These are phyloP conservation scores for Lindbergichthys nudifrons DNA, from an alignment of 2,797 vertebrate species.

Conservation along the genomic window DNA sequence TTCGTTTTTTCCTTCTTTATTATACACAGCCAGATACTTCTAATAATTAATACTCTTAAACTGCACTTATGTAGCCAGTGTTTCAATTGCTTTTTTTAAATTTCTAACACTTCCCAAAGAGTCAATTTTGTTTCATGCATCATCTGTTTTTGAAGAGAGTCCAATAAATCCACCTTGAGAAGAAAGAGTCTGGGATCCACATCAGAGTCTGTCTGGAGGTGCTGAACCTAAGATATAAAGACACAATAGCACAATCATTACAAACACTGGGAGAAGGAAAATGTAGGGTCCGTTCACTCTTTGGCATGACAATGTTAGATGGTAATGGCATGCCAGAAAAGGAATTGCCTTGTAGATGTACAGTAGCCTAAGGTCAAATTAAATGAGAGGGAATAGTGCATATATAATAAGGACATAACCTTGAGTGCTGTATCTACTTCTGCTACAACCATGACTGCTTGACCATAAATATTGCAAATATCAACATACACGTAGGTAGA, in stretches of 20 bases:
- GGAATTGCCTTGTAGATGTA: neutral
- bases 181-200: conserved; percentile 99
- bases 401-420: conserved; percentile 21
- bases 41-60: neutral
- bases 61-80: neutral
- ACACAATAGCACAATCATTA: conserved; percentile 35
- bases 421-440: conserved; percentile 4
- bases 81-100: neutral
- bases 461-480: conserved; percentile 21
- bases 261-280: neutral
- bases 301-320: neutral
- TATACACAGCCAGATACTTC: neutral
- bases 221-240: conserved; percentile 88
- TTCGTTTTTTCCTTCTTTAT: neutral
- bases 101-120: no score
- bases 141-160: neutral
- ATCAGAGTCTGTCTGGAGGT: conserved; percentile 98
- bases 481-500: conserved; percentile 10
- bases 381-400: no score
- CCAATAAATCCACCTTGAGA: conserved; percentile 91
- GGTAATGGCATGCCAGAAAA: neutral
- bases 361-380: conserved; percentile 3
- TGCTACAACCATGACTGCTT: conserved; percentile 24
- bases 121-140: neutral
- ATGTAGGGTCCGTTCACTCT: neutral